Evolutionary conservation across 2,888 invertebrate genomes (phyloP), one percentile per base, ranked within the genome.

Genomic region (Caenorhabditis japonica): DNA sequence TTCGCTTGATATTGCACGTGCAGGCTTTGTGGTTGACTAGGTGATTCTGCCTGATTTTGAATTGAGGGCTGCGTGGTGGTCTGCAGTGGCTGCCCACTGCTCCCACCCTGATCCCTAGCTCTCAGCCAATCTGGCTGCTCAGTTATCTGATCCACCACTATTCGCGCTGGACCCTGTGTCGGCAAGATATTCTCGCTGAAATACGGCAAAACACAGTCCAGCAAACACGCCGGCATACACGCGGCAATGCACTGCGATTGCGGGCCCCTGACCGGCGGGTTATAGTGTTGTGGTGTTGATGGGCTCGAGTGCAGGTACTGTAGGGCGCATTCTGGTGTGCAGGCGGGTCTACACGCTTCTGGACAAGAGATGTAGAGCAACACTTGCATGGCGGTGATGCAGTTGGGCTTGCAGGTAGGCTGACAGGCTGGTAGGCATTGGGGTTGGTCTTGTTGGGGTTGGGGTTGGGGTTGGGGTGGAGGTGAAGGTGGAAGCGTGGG

Each of bases 201-300:
- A 19, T 71, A 71, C 0, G 71, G 71, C 2, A 71, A 23, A 8
- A 64, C 64, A 41, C 66, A 66, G 39, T 64, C 72, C 25, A 66
- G 23, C 19, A 72, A 27, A 51, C 77, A 77, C 5, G 55, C 60
- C 17, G 75, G 75, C 66, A 66, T 66, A 66, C 75, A 77, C 3
- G 74, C 61, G 3, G 66, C 52, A 36, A 72, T 53, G 34, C 77
- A 75, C 23, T 33, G 34, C 0, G 59, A 36, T 12, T 46, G 47
- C 8, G 30, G 7, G 17, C 25, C n/a, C 3, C 27, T 15, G 3
- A 30, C 5, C 3, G 69, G 53, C 23, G 69, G 69, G 12, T 25
- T 39, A 19, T 61, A 62, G 23, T 62, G 61, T 23, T 60, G 64
- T 23, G 59, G 53, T 4, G 60, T 61, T n/a, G 51, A 47, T 21